Evolutionary conservation across 1,140 invertebrate species (phyloP), one percentile per base, ranked within the genome.

Genomic region (Oreohelix idahoensis): DNA sequence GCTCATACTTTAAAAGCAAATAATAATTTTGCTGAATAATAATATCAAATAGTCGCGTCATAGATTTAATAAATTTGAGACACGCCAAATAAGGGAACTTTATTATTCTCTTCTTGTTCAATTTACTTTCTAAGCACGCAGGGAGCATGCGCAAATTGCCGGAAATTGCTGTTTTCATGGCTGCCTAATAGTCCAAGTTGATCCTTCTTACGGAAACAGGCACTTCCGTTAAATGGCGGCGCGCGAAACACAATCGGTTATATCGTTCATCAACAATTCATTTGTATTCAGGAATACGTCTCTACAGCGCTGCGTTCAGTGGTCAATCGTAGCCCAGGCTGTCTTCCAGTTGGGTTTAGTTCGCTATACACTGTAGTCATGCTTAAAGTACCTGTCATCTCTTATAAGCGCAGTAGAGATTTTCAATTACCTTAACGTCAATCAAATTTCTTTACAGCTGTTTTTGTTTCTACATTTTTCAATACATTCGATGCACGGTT

Each of bases 151-250:
- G 45, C 45, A 29, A 76, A 76, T 29, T 32, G 20, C 74, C 74
- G 74, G 74, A 76, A 49, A 76, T 76, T 76, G 74, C 74, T 51
- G 74, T 76, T 76, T 76, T 76, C 74, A 49, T 20, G 20, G 45
- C 74, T 39, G 29, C 74, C n/a, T 76, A 76, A 49, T 76, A 35
- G 74, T 15, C 74, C 39, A 45, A 53, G 32, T 36, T 45, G 39
- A 76, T 76, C 74, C 74, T 76, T n/a, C 74, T 29, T 53, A 11
- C 74, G 74, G 74, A 76, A 76, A 39, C 42, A n/a, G 74, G 29
- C 45, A 53, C 29, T 76, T 76, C 74, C 74, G 74, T 36, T 0
- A 23, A 32, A 38, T 66, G 45, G 17, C 49, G 71, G 29, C 5
- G 8, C 26, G 13, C 1, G 71, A 58, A 58, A 73, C 26, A 74